These are phyloP conservation scores for Cynopterus brachyotis DNA, from an alignment of 2,113 vertebrate genomes.

Conservation along the genomic window DNA sequence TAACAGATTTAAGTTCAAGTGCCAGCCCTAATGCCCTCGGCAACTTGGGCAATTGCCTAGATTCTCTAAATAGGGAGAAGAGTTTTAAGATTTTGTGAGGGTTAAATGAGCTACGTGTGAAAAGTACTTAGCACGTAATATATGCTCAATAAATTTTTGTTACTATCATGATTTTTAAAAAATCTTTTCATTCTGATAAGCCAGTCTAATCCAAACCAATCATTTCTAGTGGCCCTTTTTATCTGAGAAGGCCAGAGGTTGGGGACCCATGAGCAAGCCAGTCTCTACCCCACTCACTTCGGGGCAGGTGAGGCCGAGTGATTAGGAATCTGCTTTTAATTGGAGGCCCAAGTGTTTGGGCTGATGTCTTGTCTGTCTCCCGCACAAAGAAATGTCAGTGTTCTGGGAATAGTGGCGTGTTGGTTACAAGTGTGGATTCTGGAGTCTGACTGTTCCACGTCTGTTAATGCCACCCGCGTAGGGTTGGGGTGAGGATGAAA, in stretches of 20 bases:
- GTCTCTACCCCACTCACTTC: background rate
- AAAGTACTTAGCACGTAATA: background rate
- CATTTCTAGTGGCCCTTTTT: rapidly evolving
- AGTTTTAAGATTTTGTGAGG: background rate
- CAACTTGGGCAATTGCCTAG: background rate
- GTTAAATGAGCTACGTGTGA: background rate
- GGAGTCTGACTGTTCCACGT: background rate
- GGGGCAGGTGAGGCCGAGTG: rapidly evolving
- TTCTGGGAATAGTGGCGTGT: background rate
- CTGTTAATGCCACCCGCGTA: background rate
- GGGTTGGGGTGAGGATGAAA: background rate
- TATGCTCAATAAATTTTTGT: background rate
- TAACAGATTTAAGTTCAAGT: background rate
- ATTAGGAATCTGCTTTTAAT: background rate
- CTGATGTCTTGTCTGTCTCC: background rate
- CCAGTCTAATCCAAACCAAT: background rate
- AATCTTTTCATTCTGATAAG: background rate
- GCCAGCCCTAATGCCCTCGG: background rate
- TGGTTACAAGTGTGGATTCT: background rate
- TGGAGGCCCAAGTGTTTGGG: too few relatives aligned
- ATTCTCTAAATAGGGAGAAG: background rate
- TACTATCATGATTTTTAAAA: background rate
- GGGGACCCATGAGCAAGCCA: background rate
- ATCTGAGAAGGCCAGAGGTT: background rate
- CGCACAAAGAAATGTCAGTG: background rate